Conservation (phyloP, 2,113 vertebrate genomes). For the Otis tarda region DNA sequence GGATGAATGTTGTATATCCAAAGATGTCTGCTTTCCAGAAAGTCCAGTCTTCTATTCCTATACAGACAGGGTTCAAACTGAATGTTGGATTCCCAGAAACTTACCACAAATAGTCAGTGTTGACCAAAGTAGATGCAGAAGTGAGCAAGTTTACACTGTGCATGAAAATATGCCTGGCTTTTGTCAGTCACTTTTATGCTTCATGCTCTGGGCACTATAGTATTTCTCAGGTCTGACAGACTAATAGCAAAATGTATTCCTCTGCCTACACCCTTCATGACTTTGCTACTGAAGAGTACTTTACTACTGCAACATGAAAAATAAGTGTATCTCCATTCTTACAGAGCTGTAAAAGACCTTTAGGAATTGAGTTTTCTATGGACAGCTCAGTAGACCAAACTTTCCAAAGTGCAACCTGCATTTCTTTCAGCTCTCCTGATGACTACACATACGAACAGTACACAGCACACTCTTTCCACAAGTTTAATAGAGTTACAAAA, state of each 20-base stretch:
- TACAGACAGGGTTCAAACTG: background rate
- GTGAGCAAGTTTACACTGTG: fast-evolving
- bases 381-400: background rate
- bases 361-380: background rate
- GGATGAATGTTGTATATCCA: background rate
- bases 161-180: background rate
- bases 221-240: background rate
- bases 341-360: background rate
- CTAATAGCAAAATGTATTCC: background rate
- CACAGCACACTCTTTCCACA: constrained; percentile 40
- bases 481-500: constrained; percentile 75
- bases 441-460: background rate
- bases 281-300: background rate
- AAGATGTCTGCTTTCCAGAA: background rate
- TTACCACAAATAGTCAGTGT: background rate
- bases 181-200: background rate
- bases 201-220: background rate
- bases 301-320: background rate
- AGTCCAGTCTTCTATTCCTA: background rate
- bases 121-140: background rate
- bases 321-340: background rate
- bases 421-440: background rate
- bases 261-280: background rate
- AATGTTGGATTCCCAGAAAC: background rate
- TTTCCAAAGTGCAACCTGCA: background rate